Percentiles rank a stretch among this genome's conserved stretches.
Evolutionary conservation across 2,797 vertebrate species (phyloP).

Genomic region (Erethizon dorsatum): DNA sequence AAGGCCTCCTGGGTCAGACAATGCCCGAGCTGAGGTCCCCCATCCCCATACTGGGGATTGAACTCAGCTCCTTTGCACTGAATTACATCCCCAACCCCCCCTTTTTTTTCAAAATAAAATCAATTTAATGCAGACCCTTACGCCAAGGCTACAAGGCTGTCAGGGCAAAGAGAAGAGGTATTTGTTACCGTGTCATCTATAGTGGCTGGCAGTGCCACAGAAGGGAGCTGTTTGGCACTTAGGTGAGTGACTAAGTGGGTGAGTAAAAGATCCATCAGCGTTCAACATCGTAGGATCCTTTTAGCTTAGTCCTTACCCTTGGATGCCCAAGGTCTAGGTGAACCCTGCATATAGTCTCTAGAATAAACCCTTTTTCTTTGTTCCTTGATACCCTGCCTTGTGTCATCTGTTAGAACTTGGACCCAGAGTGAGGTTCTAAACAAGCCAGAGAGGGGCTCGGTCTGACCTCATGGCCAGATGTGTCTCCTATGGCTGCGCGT

Average conservation of each 20-base stretch:
- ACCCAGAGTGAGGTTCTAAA: neutral
- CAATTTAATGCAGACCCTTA: neutral
- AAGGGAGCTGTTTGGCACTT: neutral
- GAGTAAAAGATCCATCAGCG: neutral
- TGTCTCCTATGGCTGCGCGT: neutral
- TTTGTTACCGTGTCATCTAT: neutral
- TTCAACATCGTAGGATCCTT: neutral
- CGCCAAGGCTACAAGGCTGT: neutral
- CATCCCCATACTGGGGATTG: neutral
- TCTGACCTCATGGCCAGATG: neutral
- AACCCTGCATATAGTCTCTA: neutral
- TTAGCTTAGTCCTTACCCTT: neutral
- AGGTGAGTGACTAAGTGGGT: neutral
- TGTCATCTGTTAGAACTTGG: neutral
- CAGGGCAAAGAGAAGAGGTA: neutral
- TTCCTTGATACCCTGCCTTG: neutral
- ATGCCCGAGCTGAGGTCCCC: neutral
- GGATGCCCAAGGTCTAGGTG: neutral
- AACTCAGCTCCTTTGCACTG: neutral
- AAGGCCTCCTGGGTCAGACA: neutral
- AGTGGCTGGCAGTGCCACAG: neutral
- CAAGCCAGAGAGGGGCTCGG: neutral
- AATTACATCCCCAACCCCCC: neutral
- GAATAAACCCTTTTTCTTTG: neutral
- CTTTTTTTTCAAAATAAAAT: neutral